These are phyloP conservation scores for Aplysia californica DNA, from an alignment of 1,140 invertebrate species.

Conservation along the genomic window DNA sequence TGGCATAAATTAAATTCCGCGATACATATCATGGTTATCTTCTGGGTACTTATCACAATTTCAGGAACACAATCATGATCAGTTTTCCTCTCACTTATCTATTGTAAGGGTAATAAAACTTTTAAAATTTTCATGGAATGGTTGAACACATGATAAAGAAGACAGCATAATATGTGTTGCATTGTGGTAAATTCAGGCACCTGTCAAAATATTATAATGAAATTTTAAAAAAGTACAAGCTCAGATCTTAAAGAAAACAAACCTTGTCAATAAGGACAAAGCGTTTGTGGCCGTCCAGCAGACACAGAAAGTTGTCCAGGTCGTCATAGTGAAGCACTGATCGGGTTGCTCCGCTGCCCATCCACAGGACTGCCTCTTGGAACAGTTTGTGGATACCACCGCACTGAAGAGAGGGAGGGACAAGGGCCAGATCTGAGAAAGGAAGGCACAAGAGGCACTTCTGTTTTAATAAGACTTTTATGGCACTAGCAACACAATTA, in stretches of 20 bases:
- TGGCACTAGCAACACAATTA: not conserved
- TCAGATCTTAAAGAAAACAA: no score
- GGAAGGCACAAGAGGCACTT: not conserved
- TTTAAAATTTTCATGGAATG: not conserved
- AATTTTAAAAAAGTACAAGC: no score
- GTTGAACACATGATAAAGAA: not conserved
- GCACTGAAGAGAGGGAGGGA: constrained; percentile 58
- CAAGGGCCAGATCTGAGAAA: constrained; percentile 46
- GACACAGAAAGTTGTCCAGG: constrained; percentile 66
- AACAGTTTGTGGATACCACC: constrained; percentile 49
- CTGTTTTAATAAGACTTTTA: not conserved
- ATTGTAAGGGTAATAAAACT: not conserved
- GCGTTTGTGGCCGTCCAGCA: constrained; percentile 61
- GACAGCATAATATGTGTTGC: not conserved
- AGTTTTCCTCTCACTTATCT: not conserved
- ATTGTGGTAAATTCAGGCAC: not conserved
- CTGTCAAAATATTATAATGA: not conserved
- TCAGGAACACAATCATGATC: no score
- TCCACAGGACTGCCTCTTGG: constrained; percentile 60
- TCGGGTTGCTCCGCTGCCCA: constrained; percentile 62
- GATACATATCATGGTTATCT: no score
- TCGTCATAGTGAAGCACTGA: constrained; percentile 66
- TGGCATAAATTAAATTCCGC: no score
- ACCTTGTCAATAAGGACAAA: constrained; percentile 63
- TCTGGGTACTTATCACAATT: no score